Evolutionary conservation across 2,113 vertebrate species (phyloP), one percentile per base, ranked within the genome.

Genomic region (Crypturellus undulatus): DNA sequence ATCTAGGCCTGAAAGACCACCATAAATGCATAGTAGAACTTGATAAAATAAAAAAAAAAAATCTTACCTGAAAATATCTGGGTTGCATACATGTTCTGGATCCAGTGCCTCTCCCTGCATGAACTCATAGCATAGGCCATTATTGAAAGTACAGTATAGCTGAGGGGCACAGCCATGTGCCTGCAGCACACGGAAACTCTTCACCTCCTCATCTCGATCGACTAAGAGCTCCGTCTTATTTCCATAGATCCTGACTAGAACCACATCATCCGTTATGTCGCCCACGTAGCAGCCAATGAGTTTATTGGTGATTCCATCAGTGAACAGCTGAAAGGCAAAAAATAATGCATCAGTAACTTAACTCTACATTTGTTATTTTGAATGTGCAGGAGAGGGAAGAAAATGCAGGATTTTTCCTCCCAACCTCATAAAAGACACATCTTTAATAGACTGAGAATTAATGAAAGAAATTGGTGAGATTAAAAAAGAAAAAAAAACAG

Each of bases 241-340:
- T 85, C 99, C 99, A 25, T 99, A 99, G 97, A 99, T 99, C 52
- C 99, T 98, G 49, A 99, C 99, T 71, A 99, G 97, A 59, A 99
- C 99, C 4, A 99, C 99, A 34, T 99, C 99, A 9, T 99, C 97
- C 96, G 98, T 98, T 59, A 95, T 78, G 8, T 98, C 82, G 5
- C 98, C 99, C 89, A 99, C 96, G 0, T 99, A 99, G 96, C 99
- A 99, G 95, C 99, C 99, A 64, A 99, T 98, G 86, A 99, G 97
- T 84, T 99, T 99, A 83, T 99, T 99, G 91, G 99, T 99, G 87
- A 99, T 99, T 17, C 99, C 99, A 52, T 99, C 99, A 0, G 99
- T 99, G 96, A 99, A 99, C 25, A 98, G 97, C 99, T 99, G 96
- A 16, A 79, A 94, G 54, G 93, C 95, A 59, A 94, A 95, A 59